These are phyloP conservation scores for Odontophorus gujanensis DNA, from an alignment of 2,113 vertebrate genomes.

Conservation along the genomic window DNA sequence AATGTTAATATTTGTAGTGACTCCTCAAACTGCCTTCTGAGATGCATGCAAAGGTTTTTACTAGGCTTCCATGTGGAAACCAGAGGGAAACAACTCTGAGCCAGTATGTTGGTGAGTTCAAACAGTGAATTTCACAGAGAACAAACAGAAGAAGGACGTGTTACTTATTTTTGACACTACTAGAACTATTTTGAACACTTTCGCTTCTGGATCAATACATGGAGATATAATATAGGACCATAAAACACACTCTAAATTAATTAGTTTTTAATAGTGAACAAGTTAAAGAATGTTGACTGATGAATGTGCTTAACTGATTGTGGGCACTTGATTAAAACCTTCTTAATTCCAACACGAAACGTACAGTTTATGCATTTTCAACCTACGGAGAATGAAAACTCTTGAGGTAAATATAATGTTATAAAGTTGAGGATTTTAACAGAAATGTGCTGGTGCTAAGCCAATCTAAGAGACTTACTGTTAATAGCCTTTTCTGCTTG, in stretches of 20 bases:
- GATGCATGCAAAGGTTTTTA: background rate
- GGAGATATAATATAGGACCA: background rate
- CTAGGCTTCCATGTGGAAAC: background rate
- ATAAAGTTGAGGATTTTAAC: background rate
- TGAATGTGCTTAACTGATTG: conserved; percentile 25
- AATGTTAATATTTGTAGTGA: background rate
- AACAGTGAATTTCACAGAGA: background rate
- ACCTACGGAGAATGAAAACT: background rate
- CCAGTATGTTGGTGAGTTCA: background rate
- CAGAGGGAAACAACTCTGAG: background rate
- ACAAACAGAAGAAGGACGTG: background rate
- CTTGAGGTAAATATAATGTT: background rate
- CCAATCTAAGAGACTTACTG: background rate
- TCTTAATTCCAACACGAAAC: background rate
- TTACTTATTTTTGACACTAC: background rate
- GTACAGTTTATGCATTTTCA: background rate
- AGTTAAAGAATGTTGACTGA: conserved; percentile 6
- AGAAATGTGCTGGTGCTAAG: background rate
- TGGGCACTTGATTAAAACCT: background rate
- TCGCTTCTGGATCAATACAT: background rate
- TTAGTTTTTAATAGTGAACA: background rate
- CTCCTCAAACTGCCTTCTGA: background rate
- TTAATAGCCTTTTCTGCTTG: background rate
- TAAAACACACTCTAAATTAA: background rate
- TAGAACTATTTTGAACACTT: background rate